Evolutionary conservation across 2,797 vertebrate species (phyloP).

Genomic region (Trachops cirrhosus): DNA sequence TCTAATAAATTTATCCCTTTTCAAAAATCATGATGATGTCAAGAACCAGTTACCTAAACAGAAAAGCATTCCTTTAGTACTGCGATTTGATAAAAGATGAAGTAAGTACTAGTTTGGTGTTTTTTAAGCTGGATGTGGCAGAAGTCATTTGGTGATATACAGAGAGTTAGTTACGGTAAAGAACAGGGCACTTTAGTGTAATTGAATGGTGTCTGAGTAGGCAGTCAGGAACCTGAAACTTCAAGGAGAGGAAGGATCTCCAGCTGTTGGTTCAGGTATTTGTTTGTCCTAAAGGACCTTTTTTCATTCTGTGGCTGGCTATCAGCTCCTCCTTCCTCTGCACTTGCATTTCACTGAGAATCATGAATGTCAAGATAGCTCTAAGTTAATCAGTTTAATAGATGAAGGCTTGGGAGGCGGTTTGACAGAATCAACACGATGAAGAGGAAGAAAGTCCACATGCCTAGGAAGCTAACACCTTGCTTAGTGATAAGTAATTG

Average conservation of each 20-base stretch:
- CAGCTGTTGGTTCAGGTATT: neutral
- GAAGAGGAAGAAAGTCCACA: neutral
- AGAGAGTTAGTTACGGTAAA: constrained; percentile 37
- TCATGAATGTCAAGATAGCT: neutral
- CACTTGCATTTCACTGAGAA: neutral
- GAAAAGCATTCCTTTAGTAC: neutral
- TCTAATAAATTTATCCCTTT: neutral
- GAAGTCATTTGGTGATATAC: constrained; percentile 24
- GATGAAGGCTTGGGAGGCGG: neutral
- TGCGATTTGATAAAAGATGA: neutral
- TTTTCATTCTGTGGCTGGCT: neutral
- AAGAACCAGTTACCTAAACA: neutral
- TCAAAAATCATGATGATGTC: neutral
- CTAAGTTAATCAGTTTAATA: neutral
- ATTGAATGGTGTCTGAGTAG: neutral
- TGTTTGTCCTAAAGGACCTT: constrained; percentile 7
- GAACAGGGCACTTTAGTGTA: neutral
- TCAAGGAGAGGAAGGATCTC: neutral
- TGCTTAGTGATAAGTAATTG: neutral
- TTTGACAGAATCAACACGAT: neutral
- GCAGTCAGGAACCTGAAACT: neutral
- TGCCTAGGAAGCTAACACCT: neutral
- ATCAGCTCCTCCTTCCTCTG: neutral
- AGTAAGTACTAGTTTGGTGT: neutral
- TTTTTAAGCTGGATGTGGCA: constrained; percentile 13